A percentile compares a stretch with the other conserved stretches of the same genome.
Evolutionary conservation across 2,113 vertebrate genomes (phyloP).

Genomic region (Sceloporus undulatus): DNA sequence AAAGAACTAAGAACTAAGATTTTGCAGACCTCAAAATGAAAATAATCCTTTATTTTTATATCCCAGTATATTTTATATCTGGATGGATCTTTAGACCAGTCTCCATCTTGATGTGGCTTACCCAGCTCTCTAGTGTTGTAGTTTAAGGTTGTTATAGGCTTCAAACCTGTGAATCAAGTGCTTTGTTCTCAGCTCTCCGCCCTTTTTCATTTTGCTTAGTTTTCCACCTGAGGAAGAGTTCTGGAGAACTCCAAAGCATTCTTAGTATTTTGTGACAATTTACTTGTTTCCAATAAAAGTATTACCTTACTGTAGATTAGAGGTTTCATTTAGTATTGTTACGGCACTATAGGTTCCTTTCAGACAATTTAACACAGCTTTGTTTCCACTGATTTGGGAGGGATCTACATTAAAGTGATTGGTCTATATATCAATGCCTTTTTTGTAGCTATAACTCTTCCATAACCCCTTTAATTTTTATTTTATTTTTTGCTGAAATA

Average conservation of each 20-base stretch:
- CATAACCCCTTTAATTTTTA: background rate
- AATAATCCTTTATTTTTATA: background rate
- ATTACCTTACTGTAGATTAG: background rate
- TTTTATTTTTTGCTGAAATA: constrained; percentile 21
- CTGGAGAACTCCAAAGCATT: background rate
- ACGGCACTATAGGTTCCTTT: background rate
- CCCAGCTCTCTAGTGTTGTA: background rate
- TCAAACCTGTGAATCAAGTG: background rate
- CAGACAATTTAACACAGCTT: background rate
- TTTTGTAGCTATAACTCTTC: background rate
- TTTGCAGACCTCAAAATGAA: background rate
- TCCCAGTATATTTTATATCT: background rate
- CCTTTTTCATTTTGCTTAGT: background rate
- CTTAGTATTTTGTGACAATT: background rate
- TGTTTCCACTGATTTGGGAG: background rate
- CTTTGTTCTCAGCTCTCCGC: background rate
- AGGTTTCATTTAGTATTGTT: background rate
- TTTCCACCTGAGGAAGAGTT: background rate
- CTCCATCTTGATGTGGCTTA: background rate
- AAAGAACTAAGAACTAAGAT: background rate
- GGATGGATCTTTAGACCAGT: background rate
- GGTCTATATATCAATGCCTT: background rate
- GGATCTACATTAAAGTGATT: background rate
- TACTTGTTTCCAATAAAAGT: background rate
- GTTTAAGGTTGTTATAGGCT: background rate